Conservation (phyloP, 2,888 invertebrate genomes). For the Leucoma salicis region DNA sequence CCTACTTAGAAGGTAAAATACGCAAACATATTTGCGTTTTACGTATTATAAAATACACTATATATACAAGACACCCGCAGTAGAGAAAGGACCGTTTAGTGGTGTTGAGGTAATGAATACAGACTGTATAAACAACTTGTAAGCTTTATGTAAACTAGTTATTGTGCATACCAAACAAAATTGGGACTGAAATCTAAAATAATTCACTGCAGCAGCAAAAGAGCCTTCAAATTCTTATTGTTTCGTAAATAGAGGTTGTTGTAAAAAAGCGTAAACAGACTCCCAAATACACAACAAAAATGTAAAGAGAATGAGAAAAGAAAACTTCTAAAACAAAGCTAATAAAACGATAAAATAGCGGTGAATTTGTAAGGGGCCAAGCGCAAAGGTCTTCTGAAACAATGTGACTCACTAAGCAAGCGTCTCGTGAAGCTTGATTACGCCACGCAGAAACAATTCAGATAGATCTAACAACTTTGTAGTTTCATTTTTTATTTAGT, state of each 20-base stretch:
- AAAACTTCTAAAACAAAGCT: constrained; percentile 63
- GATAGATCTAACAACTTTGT: constrained; percentile 42
- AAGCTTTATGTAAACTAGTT: no score
- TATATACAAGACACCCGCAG: no score
- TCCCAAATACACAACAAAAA: constrained; percentile 58
- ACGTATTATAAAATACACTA: no score
- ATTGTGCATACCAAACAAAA: background rate
- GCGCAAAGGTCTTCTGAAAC: constrained; percentile 58
- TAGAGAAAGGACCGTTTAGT: no score
- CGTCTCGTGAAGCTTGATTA: constrained; percentile 48
- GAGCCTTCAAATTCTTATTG: constrained; percentile 28
- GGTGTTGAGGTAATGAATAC: no score
- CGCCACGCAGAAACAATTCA: constrained; percentile 44
- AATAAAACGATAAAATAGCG: constrained; percentile 68
- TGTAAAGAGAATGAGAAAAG: constrained; percentile 51
- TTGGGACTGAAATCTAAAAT: background rate
- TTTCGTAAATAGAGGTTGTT: constrained; percentile 24
- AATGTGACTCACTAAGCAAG: constrained; percentile 56
- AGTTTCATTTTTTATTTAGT: constrained; percentile 27
- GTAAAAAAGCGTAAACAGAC: constrained; percentile 27
- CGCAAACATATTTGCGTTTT: no score
- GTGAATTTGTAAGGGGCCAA: constrained; percentile 59
- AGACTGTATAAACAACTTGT: no score
- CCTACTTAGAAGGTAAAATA: no score
- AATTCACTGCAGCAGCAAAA: constrained; percentile 14